Evolutionary conservation across 2,113 vertebrate species (phyloP).

Genomic region (Poecilia latipinna): DNA sequence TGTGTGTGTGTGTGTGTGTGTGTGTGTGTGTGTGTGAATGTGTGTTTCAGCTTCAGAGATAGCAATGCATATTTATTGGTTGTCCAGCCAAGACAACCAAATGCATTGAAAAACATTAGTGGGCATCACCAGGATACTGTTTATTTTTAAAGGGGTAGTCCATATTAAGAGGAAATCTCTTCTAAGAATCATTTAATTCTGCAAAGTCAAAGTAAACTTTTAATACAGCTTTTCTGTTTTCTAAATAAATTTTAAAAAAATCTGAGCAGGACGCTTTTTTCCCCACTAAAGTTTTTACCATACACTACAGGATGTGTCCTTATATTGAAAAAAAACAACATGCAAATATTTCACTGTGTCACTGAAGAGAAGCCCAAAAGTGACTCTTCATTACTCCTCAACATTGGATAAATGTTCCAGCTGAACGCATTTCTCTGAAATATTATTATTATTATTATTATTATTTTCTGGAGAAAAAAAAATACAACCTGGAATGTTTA

Average conservation of each 20-base stretch:
- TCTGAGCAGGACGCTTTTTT: neutral
- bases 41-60: no score
- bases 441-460: neutral
- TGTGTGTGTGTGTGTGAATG: no score
- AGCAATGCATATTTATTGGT: neutral
- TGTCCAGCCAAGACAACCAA: no score
- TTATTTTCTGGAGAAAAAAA: neutral
- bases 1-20: neutral
- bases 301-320: neutral
- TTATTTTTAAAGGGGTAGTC: neutral
- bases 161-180: neutral
- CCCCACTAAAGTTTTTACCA: neutral
- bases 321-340: neutral
- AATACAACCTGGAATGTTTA: neutral
- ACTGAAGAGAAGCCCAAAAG: constrained; percentile 9
- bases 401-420: constrained; percentile 22
- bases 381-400: constrained; percentile 13
- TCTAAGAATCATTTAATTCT: neutral
- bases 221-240: neutral
- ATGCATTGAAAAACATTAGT: no score
- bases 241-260: neutral
- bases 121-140: no score
- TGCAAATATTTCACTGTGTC: constrained; percentile 1
- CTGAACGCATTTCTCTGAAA: neutral
- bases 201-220: neutral